Evolutionary conservation across 2,797 vertebrate species (phyloP), one percentile per base, ranked within the genome.

Genomic region (Myotis daubentonii): DNA sequence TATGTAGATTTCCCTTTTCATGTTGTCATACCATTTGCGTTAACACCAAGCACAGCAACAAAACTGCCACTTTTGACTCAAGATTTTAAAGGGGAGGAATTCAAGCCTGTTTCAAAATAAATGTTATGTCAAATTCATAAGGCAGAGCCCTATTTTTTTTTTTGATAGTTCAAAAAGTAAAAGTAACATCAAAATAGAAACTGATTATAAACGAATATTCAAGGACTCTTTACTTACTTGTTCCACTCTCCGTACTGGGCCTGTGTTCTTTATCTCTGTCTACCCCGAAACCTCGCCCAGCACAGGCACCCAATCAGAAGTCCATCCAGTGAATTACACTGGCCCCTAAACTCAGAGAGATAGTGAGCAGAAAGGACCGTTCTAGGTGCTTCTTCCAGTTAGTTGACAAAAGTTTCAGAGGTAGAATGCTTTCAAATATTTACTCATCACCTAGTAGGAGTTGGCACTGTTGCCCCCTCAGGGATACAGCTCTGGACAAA

Each of bases 31-130:
- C 28, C 55, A 9, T 41, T 76, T 78, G 71, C 23, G 16, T 22
- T 38, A 70, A 84, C 38, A 53, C 19, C 41, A 47, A 72, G 76
- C 20, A 76, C 4, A 33, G 13, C 10, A 12, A 30, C 38, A 80
- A 49, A 11, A 20, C 55, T 66, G 33, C 38, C 25, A 38, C 28
- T 44, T 93, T 57, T 62, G 28, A 75, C 41, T 89, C 12, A 41
- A 23, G 49, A 75, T 57, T 70, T 70, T 79, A 86, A 81, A 62
- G 28, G 44, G 30, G n/a, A 89, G 70, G 20, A 49, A 87, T 28
- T 93, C 55, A 87, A 75, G 28, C 30, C 65, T 74, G 22, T 85
- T 91, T 91, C 72, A 71, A 68, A 81, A 71, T 86, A 94, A 87
- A 62, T 53, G 57, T 20, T n/a, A 84, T 13, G 6, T 60, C 57